Evolutionary conservation across 2,888 invertebrate genomes (phyloP), one percentile per base, ranked within the genome.

Genomic region (Stegana nigrithorax): DNA sequence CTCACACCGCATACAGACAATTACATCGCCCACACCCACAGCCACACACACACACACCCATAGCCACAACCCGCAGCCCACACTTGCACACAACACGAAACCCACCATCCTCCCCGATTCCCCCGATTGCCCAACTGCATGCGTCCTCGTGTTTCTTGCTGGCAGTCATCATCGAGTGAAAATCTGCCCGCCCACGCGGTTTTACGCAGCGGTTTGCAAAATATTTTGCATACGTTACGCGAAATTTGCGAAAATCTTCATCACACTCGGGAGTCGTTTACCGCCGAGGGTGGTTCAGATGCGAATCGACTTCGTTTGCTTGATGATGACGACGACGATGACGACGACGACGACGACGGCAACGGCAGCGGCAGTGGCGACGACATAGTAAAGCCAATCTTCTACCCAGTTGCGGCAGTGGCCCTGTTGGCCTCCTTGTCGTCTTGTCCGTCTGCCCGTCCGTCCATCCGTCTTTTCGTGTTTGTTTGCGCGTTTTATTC

Each of bases 181-280:
- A 42, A 42, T 50, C 8, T 56, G 60, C 59, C 66, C 67, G 64
- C 69, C 69, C 66, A 65, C 67, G 69, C 71, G 71, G 69, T 69
- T 71, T 69, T 61, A 66, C 65, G 62, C 67, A 65, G 64, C 64
- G 64, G 64, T 64, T 64, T 61, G 21, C 23, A 29, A 62, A 65
- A 70, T 69, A 71, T 73, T 79, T 79, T 75, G 78, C 80, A 75
- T 78, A 77, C 72, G 67, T 55, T 62, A 66, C 59, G 64, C 64
- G 66, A 67, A 69, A 70, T 70, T 70, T 66, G 67, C 67, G 61
- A 69, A 69, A 67, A 65, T 63, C 57, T 64, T 44, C 62, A 62
- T 59, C 63, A 65, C 58, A 42, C 26, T 29, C 27, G 17, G 19
- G 17, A 27, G 10, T 14, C 10, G 36, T 4, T n/a, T 8, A 36